Evolutionary conservation across 2,888 invertebrate species (phyloP), one percentile per base, ranked within the genome.

Genomic region (Drosophila melanocephala): DNA sequence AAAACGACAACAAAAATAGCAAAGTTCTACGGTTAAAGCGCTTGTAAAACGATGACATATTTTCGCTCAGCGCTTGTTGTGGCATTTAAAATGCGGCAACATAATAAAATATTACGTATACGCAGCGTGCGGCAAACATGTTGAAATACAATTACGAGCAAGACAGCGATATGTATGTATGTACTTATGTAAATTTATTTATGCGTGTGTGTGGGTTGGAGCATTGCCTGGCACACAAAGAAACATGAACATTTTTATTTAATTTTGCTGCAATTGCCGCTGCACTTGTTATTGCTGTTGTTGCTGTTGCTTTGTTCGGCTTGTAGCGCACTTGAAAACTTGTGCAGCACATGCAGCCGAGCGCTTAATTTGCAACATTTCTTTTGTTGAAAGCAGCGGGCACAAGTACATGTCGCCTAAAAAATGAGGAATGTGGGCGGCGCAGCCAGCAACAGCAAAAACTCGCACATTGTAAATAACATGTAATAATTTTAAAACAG

Each of bases 321-420:
- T 67, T 68, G 73, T 67, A 66, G 73, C 73, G 78, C 78, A 88
- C 90, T 86, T 88, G 84, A 88, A 88, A 79, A 78, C 62, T 86
- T 81, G 80, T 74, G 71, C 75, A 73, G 72, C 50, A 50, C 83
- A 77, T 68, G 83, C 84, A 89, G 79, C 65, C 75, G 72, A 84
- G 90, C 89, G 90, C 90, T 87, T 87, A 90, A 87, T 87, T 87
- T 87, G 89, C 89, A 87, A 87, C 90, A 86, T 90, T 87, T 90
- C 87, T 86, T 80, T 87, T 87, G 86, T 87, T 84, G 61, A 83
- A 87, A 73, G 59, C 56, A 73, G 55, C 71, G 71, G 75, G 71
- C 81, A 65, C 84, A 73, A 78, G 66, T 73, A 77, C 77, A 83
- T 85, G 88, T 75, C 83, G 85, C 88, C 90, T 68, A 16, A 71